Evolutionary conservation across 1,140 invertebrate species (phyloP).

Genomic region (Brachystomella parvula): DNA sequence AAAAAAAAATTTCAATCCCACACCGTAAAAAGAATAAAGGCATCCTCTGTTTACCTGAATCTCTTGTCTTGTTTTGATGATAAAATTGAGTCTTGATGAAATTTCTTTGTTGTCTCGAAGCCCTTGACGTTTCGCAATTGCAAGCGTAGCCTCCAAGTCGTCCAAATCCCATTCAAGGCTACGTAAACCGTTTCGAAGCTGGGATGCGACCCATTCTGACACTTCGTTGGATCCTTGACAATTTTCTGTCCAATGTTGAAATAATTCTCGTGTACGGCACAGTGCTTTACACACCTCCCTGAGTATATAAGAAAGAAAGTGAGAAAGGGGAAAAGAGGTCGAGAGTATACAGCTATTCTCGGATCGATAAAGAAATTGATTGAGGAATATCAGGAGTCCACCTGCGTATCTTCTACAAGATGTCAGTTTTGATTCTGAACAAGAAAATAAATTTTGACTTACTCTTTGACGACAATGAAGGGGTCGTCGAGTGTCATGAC

Average conservation of each 20-base stretch:
- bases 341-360: background rate
- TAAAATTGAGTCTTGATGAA: slow-evolving; percentile 38
- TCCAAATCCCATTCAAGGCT: slow-evolving; percentile 38
- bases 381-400: background rate
- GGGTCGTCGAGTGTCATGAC: slow-evolving; percentile 37
- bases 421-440: background rate
- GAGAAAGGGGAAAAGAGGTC: background rate
- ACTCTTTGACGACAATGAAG: slow-evolving; percentile 39
- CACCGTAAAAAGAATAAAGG: too few species aligned
- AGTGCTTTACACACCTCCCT: slow-evolving; percentile 38
- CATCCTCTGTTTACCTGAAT: slow-evolving; percentile 39
- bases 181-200: slow-evolving; percentile 36
- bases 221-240: slow-evolving; percentile 38
- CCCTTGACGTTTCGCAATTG: slow-evolving; percentile 38
- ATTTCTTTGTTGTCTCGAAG: slow-evolving; percentile 39
- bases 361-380: slow-evolving; percentile 2
- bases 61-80: slow-evolving; percentile 39
- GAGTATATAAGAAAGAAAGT: background rate
- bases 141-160: slow-evolving; percentile 37
- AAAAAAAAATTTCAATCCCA: too few species aligned
- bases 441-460: slow-evolving; percentile 9
- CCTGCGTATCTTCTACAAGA: slow-evolving; percentile 1
- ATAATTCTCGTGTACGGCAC: slow-evolving; percentile 35
- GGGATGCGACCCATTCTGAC: slow-evolving; percentile 37
- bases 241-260: slow-evolving; percentile 38